Evolutionary conservation across 2,888 invertebrate species (phyloP).

Genomic region (Pyrgus malvae): DNA sequence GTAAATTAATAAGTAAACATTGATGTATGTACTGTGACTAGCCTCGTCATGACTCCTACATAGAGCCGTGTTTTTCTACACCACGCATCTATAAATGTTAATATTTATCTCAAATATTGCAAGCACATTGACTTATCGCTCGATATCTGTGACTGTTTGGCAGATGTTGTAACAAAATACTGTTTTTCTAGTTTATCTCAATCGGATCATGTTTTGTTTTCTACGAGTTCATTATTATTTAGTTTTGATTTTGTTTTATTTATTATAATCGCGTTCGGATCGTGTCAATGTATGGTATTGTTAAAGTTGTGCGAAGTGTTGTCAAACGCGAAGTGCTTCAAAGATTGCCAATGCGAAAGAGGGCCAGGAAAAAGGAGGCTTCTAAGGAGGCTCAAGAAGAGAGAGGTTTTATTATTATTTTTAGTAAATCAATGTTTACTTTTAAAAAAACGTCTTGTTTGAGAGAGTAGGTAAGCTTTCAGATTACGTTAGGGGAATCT

Average conservation of each 20-base stretch:
- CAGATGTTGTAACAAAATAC: slow-evolving; percentile 58
- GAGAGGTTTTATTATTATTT: slow-evolving; percentile 44
- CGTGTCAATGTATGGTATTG: slow-evolving; percentile 58
- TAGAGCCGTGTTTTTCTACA: slow-evolving; percentile 49
- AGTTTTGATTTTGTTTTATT: slow-evolving; percentile 30
- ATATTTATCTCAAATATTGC: slow-evolving; percentile 71
- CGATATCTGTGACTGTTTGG: slow-evolving; percentile 59
- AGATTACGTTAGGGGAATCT: no score
- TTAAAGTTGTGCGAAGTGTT: slow-evolving; percentile 68
- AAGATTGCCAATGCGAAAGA: slow-evolving; percentile 78
- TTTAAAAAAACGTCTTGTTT: no score
- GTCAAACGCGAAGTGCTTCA: slow-evolving; percentile 67
- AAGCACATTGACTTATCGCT: slow-evolving; percentile 56
- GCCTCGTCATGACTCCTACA: slow-evolving; percentile 48
- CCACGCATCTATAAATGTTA: slow-evolving; percentile 55
- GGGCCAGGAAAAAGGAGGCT: slow-evolving; percentile 76
- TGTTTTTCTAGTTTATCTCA: slow-evolving; percentile 39
- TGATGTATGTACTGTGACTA: slow-evolving; percentile 37
- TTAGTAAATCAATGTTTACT: no score
- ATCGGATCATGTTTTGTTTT: slow-evolving; percentile 37
- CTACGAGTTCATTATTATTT: slow-evolving; percentile 42
- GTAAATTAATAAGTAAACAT: slow-evolving; percentile 46
- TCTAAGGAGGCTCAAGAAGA: slow-evolving; percentile 56
- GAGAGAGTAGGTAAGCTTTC: no score
- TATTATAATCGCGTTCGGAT: slow-evolving; percentile 4